These are phyloP conservation scores for Tauraco erythrolophus DNA, from an alignment of 2,113 vertebrate species.

Conservation along the genomic window DNA sequence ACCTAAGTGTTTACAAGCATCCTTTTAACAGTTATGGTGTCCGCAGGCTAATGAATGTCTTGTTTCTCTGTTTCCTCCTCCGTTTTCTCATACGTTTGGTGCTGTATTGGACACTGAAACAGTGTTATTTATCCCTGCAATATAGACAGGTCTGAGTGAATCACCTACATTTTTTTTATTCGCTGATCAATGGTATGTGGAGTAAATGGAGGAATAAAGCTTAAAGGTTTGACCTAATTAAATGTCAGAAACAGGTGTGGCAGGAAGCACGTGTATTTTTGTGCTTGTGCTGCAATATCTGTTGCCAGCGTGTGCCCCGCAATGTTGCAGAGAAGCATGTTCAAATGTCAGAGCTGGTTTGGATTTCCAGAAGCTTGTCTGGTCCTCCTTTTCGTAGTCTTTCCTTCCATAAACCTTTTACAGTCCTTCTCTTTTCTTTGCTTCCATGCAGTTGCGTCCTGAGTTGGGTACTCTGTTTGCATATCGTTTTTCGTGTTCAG, in stretches of 20 bases:
- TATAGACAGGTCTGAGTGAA: neutral
- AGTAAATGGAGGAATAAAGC: neutral
- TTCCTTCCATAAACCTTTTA: neutral
- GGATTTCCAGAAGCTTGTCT: neutral
- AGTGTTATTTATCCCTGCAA: neutral
- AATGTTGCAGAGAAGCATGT: neutral
- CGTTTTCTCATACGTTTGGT: neutral
- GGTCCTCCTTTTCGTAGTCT: neutral
- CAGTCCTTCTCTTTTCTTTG: neutral
- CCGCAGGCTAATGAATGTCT: neutral
- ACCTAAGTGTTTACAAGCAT: neutral
- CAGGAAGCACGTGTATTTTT: accelerated
- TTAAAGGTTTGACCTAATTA: neutral
- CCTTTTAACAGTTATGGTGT: neutral
- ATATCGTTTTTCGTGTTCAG: neutral
- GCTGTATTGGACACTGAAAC: neutral
- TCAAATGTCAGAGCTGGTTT: neutral
- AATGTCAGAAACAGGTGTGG: neutral
- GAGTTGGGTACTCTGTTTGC: neutral
- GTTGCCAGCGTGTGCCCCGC: neutral
- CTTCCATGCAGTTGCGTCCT: neutral
- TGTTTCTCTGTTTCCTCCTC: neutral
- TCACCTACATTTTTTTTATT: neutral
- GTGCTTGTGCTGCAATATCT: neutral
- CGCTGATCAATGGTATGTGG: neutral